These are phyloP conservation scores for Synergus gifuensis DNA, from an alignment of 2,888 invertebrate species.

Conservation along the genomic window DNA sequence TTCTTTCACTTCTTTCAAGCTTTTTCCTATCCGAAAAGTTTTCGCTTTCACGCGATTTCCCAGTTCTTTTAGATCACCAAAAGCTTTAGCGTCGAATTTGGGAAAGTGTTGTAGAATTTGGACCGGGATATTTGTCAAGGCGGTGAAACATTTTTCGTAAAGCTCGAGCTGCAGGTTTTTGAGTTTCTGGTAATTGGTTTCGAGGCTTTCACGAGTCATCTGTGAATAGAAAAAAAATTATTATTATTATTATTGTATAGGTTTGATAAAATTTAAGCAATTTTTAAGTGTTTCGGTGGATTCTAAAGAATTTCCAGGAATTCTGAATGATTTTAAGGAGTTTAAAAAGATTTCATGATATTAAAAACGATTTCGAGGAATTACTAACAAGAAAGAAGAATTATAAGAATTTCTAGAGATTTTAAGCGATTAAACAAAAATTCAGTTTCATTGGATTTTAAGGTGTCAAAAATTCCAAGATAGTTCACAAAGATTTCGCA, in stretches of 20 bases:
- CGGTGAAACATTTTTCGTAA: conserved; percentile 82
- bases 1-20: conserved; percentile 55
- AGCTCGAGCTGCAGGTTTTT: conserved; percentile 81
- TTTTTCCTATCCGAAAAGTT: conserved; percentile 77
- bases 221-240: conserved; percentile 51
- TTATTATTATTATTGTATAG: conserved; percentile 32
- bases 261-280: neutral
- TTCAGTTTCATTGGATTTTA: too few species aligned
- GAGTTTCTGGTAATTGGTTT: conserved; percentile 65
- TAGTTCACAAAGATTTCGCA: conserved; percentile 10
- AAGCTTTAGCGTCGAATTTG: conserved; percentile 81
- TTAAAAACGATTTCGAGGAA: too few species aligned
- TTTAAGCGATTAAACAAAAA: too few species aligned
- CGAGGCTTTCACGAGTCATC: conserved; percentile 62
- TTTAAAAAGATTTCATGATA: too few species aligned
- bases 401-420: too few species aligned
- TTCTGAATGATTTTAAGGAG: too few species aligned
- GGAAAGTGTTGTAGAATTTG: conserved; percentile 82
- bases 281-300: too few species aligned
- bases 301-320: too few species aligned
- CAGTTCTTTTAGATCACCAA: conserved; percentile 80
- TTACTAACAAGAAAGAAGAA: too few species aligned
- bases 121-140: conserved; percentile 83
- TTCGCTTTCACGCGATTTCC: conserved; percentile 82
- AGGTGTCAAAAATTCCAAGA: too few species aligned